Percentiles rank a stretch among this genome's conserved stretches.
phyloP scores from a whole-genome alignment of 2,888 invertebrate species.

The Stomorhina lunata region DNA sequence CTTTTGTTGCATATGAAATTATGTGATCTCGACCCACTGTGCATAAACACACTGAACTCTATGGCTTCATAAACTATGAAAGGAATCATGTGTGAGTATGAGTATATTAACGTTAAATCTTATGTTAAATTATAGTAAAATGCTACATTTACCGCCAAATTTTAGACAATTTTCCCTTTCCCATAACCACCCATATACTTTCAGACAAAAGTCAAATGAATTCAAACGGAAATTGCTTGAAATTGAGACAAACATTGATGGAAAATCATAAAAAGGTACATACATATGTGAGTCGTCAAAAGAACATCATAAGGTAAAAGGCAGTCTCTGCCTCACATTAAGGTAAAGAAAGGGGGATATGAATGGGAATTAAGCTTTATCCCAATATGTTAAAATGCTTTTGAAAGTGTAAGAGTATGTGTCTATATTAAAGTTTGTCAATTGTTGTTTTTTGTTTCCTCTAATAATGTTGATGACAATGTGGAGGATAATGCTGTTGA shows the following conservation, averaged over 20 bases:
- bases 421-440: conserved; percentile 70
- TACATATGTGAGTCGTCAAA: too few relatives aligned
- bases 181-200: background rate
- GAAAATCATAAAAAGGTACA: conserved; percentile 45
- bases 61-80: background rate
- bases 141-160: conserved; percentile 68
- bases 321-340: background rate
- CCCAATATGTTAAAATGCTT: background rate
- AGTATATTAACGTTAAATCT: conserved; percentile 47
- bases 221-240: conserved; percentile 75
- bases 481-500: conserved; percentile 28
- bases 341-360: background rate
- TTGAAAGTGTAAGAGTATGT: background rate
- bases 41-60: background rate
- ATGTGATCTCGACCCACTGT: background rate
- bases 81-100: background rate
- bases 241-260: conserved; percentile 71
- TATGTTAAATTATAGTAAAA: conserved; percentile 65
- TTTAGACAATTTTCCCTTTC: conserved; percentile 28
- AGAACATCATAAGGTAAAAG: conserved; percentile 11
- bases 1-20: background rate
- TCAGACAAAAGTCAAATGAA: conserved; percentile 38
- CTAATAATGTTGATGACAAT: conserved; percentile 32
- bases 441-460: conserved; percentile 68
- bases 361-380: conserved; percentile 18